These are phyloP conservation scores for Barypeithes pellucidus DNA, from an alignment of 2,888 invertebrate genomes.

Conservation along the genomic window DNA sequence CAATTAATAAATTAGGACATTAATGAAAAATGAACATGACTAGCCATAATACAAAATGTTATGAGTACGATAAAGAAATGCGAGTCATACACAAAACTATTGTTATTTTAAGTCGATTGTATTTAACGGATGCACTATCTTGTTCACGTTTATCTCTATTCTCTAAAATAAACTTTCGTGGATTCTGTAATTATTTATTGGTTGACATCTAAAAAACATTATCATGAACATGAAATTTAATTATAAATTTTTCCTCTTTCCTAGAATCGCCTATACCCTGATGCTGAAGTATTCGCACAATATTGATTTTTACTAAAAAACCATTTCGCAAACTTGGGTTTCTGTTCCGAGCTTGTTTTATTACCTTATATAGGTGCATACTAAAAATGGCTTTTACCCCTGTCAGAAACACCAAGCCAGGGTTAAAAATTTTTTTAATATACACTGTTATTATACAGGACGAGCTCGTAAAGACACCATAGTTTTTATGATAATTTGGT, in stretches of 20 bases:
- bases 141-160: too few species aligned
- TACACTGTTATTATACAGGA: neutral
- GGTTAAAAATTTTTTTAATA: conserved; percentile 1
- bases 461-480: neutral
- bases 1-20: too few species aligned
- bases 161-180: too few species aligned
- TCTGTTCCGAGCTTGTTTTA: conserved; percentile 8
- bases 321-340: conserved; percentile 16
- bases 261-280: conserved; percentile 14
- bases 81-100: too few species aligned
- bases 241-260: neutral
- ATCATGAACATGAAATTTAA: neutral
- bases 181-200: neutral
- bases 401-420: neutral
- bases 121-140: too few species aligned
- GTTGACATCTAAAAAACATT: neutral
- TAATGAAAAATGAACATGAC: too few species aligned
- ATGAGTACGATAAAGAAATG: too few species aligned
- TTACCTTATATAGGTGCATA: conserved; percentile 13
- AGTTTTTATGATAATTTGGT: neutral
- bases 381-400: conserved; percentile 8
- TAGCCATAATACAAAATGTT: too few species aligned
- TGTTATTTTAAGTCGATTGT: too few species aligned
- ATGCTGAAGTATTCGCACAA: conserved; percentile 11
- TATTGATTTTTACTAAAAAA: conserved; percentile 26